phyloP scores from a whole-genome alignment of 2,797 vertebrate genomes.

The Mus spretus region DNA sequence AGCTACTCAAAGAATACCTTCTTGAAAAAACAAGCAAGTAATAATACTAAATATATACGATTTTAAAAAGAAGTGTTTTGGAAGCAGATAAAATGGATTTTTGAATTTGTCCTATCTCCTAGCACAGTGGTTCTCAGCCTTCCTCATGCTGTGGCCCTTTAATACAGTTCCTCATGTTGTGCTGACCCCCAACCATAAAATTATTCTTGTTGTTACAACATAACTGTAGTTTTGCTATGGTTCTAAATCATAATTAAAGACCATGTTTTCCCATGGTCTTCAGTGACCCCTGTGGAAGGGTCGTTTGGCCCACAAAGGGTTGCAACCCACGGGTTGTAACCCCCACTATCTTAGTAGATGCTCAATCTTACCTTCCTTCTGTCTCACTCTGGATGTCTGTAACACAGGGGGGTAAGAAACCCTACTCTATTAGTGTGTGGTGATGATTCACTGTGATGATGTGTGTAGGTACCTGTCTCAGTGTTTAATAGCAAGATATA shows the following conservation, averaged over 20 bases:
- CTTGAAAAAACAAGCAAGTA: background rate
- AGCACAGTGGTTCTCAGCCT: background rate
- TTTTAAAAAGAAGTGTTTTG: background rate
- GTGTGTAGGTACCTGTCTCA: rapidly evolving
- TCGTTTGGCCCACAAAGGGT: background rate
- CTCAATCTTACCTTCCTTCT: background rate
- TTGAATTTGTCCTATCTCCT: background rate
- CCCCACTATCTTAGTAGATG: background rate
- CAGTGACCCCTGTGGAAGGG: background rate
- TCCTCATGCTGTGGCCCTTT: background rate
- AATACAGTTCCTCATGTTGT: background rate
- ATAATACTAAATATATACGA: background rate
- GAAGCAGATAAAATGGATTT: background rate
- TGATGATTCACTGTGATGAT: background rate
- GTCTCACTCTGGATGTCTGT: background rate
- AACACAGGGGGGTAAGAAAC: background rate
- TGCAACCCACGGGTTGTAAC: background rate
- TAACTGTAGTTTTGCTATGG: background rate
- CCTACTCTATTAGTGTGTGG: rapidly evolving
- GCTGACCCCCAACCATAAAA: background rate
- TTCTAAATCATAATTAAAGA: background rate
- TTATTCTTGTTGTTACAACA: background rate
- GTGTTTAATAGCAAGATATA: background rate
- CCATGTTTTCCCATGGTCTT: background rate
- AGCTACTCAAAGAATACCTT: background rate